Conservation (phyloP, 2,113 vertebrate genomes). For the Aegithalos caudatus region DNA sequence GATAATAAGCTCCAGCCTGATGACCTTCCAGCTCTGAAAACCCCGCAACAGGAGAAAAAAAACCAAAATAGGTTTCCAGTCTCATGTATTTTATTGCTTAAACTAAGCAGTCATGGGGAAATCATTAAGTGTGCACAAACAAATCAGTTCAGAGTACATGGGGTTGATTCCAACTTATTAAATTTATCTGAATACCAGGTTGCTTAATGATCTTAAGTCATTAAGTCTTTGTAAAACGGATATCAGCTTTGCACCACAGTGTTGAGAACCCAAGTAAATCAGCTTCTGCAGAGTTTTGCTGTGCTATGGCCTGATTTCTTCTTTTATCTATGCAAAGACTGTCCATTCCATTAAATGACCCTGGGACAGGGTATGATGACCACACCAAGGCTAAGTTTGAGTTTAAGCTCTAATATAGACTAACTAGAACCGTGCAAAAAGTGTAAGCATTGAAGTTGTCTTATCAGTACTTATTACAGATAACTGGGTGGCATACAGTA, state of each 20-base stretch:
- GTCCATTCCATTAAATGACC: neutral
- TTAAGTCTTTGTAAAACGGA: neutral
- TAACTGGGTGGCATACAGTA: accelerated
- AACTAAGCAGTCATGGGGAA: neutral
- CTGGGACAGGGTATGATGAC: neutral
- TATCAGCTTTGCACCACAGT: neutral
- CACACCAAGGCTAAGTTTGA: neutral
- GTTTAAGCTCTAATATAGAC: neutral
- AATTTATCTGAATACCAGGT: neutral
- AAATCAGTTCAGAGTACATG: neutral
- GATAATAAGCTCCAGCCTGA: neutral
- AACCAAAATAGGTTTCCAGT: neutral
- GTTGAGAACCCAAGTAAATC: neutral
- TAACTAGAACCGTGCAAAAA: neutral
- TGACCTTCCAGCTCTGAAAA: neutral
- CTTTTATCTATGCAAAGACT: neutral
- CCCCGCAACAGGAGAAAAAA: neutral
- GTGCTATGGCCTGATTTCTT: neutral
- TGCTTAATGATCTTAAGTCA: neutral
- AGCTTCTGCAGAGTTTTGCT: neutral
- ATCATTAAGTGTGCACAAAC: neutral
- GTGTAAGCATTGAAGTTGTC: neutral
- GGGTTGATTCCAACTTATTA: neutral
- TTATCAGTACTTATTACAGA: neutral
- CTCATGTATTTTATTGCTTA: neutral